Evolutionary conservation across 2,113 vertebrate genomes (phyloP).

Genomic region (Scalopus aquaticus): DNA sequence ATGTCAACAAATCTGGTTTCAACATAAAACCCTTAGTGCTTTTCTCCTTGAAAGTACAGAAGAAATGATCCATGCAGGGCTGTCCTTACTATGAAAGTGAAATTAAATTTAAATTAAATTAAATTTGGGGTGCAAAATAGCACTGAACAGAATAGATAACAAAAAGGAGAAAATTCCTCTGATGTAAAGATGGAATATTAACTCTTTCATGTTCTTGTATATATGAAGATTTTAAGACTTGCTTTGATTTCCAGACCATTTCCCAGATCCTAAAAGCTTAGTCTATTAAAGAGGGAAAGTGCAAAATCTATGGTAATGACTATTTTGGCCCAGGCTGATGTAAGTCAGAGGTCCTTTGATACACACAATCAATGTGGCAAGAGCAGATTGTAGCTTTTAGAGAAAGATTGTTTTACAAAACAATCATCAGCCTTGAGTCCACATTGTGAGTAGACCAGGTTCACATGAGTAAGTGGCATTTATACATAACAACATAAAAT

Average conservation of each 20-base stretch:
- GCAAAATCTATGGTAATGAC: constrained; percentile 63
- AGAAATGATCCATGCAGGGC: background rate
- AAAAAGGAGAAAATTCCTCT: background rate
- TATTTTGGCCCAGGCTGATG: constrained; percentile 1
- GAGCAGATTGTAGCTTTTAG: constrained; percentile 20
- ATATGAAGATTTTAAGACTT: background rate
- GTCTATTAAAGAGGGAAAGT: constrained; percentile 44
- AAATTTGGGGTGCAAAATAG: background rate
- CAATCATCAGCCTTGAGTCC: too few species aligned
- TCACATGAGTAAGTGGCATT: background rate
- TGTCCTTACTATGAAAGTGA: background rate
- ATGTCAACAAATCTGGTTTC: background rate
- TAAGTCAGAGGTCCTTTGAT: constrained; percentile 56
- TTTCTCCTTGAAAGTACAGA: background rate
- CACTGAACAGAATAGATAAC: background rate
- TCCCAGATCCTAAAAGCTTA: constrained; percentile 44
- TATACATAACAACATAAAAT: background rate
- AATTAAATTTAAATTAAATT: too few species aligned
- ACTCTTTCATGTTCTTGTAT: background rate
- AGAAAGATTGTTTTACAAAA: constrained; percentile 7
- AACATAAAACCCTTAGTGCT: background rate
- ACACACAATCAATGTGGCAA: constrained; percentile 3
- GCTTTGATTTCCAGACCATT: constrained; percentile 39
- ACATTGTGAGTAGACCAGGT: background rate
- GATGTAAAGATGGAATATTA: background rate